A percentile compares a stretch with the other conserved stretches of the same genome.
Conservation (phyloP, 2,113 vertebrate species). For the Stomatorhinus ivindoensis region DNA sequence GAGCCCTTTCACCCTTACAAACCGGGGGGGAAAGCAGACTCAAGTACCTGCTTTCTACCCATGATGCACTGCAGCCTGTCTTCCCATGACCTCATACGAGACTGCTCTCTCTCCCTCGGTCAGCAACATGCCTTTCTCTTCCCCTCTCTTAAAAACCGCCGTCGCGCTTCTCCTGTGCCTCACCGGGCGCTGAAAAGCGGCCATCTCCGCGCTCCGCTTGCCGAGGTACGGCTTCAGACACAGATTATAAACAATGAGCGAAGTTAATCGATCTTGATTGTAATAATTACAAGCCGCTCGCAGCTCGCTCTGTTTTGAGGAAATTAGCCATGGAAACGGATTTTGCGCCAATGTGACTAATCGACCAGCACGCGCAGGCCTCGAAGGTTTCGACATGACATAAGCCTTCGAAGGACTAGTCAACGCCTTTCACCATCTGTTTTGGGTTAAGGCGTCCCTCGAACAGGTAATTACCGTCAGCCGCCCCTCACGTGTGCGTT, state of each 20-base stretch:
- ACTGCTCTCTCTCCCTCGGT: not conserved
- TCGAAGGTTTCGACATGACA: not conserved
- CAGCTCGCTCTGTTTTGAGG: not conserved
- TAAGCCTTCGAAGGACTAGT: not conserved
- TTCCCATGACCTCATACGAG: conserved; percentile 1
- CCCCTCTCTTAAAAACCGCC: not conserved
- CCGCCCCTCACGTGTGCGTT: not conserved
- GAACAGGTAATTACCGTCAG: not conserved
- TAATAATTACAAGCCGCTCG: not conserved
- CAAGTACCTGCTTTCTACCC: conserved; percentile 26
- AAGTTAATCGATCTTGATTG: not conserved
- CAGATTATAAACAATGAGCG: not conserved
- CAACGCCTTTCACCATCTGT: conserved; percentile 4
- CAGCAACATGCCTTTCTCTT: too few species aligned
- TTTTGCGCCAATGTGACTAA: not conserved
- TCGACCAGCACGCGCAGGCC: not conserved
- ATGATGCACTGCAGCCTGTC: not conserved
- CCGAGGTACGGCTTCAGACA: not conserved
- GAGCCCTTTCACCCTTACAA: conserved; percentile 5
- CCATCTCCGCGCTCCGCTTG: not conserved
- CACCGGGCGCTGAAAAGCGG: not conserved
- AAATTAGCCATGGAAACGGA: not conserved
- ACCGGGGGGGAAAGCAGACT: not conserved
- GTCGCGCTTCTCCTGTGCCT: not conserved
- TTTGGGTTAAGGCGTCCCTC: not conserved